Base-by-base conservation (phyloP, 2,888 invertebrate genomes). In the Tetanocera ferruginea region DNA sequence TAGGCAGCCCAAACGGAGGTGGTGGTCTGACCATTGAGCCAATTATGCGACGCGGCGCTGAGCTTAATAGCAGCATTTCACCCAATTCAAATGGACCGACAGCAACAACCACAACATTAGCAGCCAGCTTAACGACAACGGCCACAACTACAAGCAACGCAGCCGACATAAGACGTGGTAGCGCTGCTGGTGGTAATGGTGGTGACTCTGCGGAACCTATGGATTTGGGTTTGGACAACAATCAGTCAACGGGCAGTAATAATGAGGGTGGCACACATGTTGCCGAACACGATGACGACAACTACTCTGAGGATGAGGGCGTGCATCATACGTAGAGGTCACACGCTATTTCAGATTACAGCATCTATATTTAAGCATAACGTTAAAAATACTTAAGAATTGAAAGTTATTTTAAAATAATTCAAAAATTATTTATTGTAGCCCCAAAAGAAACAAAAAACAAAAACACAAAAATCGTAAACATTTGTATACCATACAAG, bases 281-380 rank as follows among this genome's bases (percentile, higher is more conserved):
- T 78, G 25, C 37, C 11, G 66, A 64, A 5, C 64, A 64, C 23
- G 75, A 66, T 14, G 89, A 90, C 34, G 90, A 90, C 57, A 89
- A 87, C 78, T 90, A 89, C 83, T 89, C 90, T 64, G 90, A 90
- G 81, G 90, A 90, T 80, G 90, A 90, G 78, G 89, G 88, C 51
- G 89, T 88, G 76, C 89, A 88, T 79, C 88, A 89, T 79, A 88
- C 89, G 86, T 89, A 88, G 80, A 81, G 70, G 11, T 19, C 17
- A 17, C 5, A 37, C 9, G 28, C 64, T 5, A n/a, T 4, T 0
- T 31, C 3, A 64, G 11, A 66, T 19, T 66, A 5, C 3, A 34
- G 19, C n/a, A 66, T n/a, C 34, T 66, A 66, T 66, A 2, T 28
- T 14, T 31, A 66, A 28, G n/a, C 55, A 55, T 55, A 17, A 55